These are phyloP conservation scores for Lindbergichthys nudifrons DNA, from an alignment of 2,797 vertebrate species.

Conservation along the genomic window DNA sequence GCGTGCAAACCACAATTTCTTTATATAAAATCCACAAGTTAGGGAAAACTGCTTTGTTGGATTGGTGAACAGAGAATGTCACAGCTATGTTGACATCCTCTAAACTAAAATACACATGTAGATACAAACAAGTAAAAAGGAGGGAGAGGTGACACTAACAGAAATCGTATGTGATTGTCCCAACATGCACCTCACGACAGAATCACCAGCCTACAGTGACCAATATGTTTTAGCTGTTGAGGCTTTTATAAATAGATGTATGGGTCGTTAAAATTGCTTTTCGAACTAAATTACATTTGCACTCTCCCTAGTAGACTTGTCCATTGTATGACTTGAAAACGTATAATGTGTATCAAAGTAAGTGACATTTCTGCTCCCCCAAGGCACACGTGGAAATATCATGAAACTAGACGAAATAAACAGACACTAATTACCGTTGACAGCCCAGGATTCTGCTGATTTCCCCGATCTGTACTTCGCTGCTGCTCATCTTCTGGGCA, in stretches of 20 bases:
- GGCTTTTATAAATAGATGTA: background rate
- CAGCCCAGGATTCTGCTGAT: constrained; percentile 46
- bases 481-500: constrained; percentile 67
- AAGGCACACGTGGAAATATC: background rate
- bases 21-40: background rate
- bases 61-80: background rate
- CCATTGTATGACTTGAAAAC: too few species aligned
- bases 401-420: background rate
- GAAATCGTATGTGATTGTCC: constrained; percentile 10
- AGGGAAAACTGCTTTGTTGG: background rate
- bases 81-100: constrained; percentile 2
- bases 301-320: background rate
- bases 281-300: background rate
- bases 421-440: constrained; percentile 57
- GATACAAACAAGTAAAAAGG: constrained; percentile 18
- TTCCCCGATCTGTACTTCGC: constrained; percentile 30
- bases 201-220: background rate
- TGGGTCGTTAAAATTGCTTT: background rate
- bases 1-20: too few species aligned
- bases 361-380: background rate
- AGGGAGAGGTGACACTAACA: constrained; percentile 39
- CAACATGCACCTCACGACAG: background rate
- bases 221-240: too few species aligned
- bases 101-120: constrained; percentile 3
- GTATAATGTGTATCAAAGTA: background rate